Evolutionary conservation across 2,797 vertebrate genomes (phyloP).

Genomic region (Luscinia luscinia): DNA sequence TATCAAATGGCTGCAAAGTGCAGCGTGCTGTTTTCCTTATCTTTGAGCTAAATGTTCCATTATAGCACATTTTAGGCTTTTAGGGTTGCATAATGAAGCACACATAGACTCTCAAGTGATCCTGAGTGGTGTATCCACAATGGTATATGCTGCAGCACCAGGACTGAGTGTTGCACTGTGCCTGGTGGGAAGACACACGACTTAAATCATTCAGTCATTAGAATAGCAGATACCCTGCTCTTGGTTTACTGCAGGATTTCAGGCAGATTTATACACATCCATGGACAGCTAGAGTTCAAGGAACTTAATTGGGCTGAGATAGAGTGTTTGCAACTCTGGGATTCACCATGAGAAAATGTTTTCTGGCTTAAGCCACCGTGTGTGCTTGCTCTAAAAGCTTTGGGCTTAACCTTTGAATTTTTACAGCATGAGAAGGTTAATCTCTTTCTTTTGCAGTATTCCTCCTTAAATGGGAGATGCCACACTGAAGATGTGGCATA

Average conservation of each 20-base stretch:
- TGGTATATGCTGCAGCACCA: neutral
- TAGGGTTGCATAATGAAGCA: constrained; percentile 16
- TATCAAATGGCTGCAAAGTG: constrained; percentile 61
- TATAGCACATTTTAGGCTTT: constrained; percentile 50
- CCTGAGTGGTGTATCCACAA: neutral
- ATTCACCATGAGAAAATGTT: neutral
- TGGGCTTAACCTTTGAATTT: constrained; percentile 23
- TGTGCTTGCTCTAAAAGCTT: neutral
- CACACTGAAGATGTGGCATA: neutral
- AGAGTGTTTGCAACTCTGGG: neutral
- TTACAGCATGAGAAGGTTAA: constrained; percentile 5
- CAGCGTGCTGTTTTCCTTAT: constrained; percentile 9
- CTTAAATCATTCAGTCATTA: neutral
- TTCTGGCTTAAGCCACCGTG: neutral
- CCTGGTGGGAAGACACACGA: neutral
- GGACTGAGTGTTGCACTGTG: neutral
- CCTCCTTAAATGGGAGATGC: neutral
- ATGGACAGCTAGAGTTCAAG: neutral
- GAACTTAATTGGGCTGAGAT: neutral
- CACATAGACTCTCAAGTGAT: constrained; percentile 3
- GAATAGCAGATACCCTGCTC: neutral
- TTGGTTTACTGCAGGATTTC: neutral
- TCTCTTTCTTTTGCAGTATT: neutral
- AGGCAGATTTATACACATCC: neutral
- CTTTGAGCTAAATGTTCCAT: constrained; percentile 47